These are phyloP conservation scores for Cotesia glomerata DNA, from an alignment of 1,140 invertebrate species.

Conservation along the genomic window DNA sequence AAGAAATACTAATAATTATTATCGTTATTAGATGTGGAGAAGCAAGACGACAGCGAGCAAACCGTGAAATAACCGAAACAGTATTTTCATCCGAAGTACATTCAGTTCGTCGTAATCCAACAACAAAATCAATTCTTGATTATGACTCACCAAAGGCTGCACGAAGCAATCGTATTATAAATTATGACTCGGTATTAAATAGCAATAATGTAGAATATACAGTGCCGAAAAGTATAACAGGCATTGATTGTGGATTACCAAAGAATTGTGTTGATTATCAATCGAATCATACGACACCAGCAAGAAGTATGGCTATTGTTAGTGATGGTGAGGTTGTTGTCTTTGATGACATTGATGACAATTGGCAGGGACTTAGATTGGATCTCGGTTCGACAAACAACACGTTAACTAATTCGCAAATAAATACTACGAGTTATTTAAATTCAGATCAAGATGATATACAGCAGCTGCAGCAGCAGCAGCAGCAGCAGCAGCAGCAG, in stretches of 20 bases:
- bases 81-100: slow-evolving; percentile 71
- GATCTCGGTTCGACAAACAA: slow-evolving; percentile 53
- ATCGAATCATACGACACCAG: slow-evolving; percentile 57
- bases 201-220: slow-evolving; percentile 63
- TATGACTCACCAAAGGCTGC: slow-evolving; percentile 60
- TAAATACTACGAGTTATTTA: slow-evolving; percentile 38
- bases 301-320: slow-evolving; percentile 65
- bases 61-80: slow-evolving; percentile 69
- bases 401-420: slow-evolving; percentile 33
- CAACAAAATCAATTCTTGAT: slow-evolving; percentile 57
- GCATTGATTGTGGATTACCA: slow-evolving; percentile 59
- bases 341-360: slow-evolving; percentile 83
- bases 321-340: slow-evolving; percentile 78
- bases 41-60: slow-evolving; percentile 61
- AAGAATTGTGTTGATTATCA: slow-evolving; percentile 62
- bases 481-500: neutral
- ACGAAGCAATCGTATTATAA: slow-evolving; percentile 55
- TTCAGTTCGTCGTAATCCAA: slow-evolving; percentile 64
- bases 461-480: slow-evolving; percentile 33
- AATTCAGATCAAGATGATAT: slow-evolving; percentile 52
- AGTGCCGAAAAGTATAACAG: slow-evolving; percentile 59
- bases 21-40: slow-evolving; percentile 59
- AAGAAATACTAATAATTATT: slow-evolving; percentile 23
- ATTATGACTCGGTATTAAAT: slow-evolving; percentile 60
- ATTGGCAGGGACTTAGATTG: slow-evolving; percentile 67